A percentile compares a stretch with the other conserved stretches of the same genome.
Conservation (phyloP, 35 echinoderm and acorn worm genomes). For the Stichopus chloronotus region DNA sequence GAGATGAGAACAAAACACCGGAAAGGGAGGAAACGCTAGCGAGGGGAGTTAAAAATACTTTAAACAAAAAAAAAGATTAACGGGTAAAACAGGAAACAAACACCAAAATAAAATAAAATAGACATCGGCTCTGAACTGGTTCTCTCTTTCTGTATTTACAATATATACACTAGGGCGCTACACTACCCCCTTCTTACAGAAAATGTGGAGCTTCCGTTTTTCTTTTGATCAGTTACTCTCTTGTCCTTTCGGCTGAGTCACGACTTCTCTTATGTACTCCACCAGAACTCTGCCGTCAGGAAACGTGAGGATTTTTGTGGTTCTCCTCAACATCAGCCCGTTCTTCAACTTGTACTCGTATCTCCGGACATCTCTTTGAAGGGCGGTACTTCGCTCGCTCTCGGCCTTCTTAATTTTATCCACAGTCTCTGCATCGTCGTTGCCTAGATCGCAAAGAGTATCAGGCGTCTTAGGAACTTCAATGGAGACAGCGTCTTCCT, state of each 20-base stretch:
- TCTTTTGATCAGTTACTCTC: neutral
- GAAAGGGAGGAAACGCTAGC: no score
- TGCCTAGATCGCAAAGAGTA: neutral
- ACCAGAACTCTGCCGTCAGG: neutral
- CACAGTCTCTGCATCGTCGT: neutral
- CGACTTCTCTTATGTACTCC: neutral
- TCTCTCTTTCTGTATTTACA: neutral
- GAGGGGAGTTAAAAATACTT: no score
- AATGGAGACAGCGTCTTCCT: neutral
- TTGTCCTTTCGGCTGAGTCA: neutral
- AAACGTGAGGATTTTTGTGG: neutral
- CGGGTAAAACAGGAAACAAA: neutral
- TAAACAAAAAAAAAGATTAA: neutral
- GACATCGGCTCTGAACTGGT: no score
- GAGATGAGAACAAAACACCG: no score
- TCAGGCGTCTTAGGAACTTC: neutral
- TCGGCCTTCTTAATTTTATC: neutral
- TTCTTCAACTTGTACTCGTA: neutral
- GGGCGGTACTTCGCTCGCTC: neutral
- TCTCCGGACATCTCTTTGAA: neutral
- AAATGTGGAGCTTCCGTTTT: neutral
- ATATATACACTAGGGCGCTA: neutral
- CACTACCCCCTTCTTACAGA: neutral
- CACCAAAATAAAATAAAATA: neutral
- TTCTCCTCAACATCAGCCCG: neutral